Conservation (phyloP, 2,797 vertebrate genomes). For the Oreochromis grahami region DNA sequence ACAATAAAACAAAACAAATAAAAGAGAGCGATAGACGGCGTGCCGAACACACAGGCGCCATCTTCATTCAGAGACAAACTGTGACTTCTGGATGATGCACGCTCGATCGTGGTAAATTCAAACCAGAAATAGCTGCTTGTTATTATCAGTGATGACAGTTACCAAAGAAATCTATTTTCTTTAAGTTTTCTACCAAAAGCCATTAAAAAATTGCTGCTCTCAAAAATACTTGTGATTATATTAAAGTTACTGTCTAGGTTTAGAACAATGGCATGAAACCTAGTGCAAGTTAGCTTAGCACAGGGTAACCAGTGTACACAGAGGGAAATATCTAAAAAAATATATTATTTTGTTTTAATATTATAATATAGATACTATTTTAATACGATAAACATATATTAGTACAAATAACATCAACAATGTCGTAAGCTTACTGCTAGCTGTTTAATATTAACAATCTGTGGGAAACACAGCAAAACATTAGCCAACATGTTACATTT, state of each 20-base stretch:
- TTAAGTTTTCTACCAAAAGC: neutral
- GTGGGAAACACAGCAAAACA: neutral
- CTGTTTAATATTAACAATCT: neutral
- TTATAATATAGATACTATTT: neutral
- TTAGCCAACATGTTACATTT: neutral
- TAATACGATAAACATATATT: neutral
- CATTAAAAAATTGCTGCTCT: fast-evolving
- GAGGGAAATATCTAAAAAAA: neutral
- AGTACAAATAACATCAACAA: neutral
- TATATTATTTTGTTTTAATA: neutral
- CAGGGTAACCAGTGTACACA: neutral
- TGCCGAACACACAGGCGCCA: too few relatives aligned
- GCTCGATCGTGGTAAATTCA: neutral
- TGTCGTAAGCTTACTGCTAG: neutral
- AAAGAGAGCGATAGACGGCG: too few relatives aligned
- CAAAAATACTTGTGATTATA: neutral
- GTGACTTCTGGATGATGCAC: too few relatives aligned
- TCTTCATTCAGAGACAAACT: too few relatives aligned
- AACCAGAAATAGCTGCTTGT: neutral
- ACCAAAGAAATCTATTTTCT: neutral
- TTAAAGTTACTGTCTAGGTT: neutral
- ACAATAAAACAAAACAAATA: too few relatives aligned
- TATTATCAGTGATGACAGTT: neutral
- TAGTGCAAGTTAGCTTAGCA: neutral
- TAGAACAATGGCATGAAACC: neutral